Base-by-base conservation (phyloP, 1,140 invertebrate species). In the Palaemon carinicauda region DNA sequence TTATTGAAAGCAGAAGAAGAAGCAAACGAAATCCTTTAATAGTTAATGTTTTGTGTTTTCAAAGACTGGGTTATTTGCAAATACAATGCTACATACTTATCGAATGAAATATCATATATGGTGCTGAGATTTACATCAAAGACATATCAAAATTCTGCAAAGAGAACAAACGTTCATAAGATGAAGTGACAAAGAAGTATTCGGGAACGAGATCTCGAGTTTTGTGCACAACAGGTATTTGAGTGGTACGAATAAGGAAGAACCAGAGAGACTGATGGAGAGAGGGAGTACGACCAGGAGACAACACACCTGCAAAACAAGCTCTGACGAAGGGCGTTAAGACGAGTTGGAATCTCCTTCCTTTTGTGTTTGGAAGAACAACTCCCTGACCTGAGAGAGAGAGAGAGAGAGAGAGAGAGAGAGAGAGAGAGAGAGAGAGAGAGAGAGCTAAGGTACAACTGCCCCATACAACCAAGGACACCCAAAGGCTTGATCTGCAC, bases 401-500 rank as follows among this genome's bases (percentile, higher is more conserved):
- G 60, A 69, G 21, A 27, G 3, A 69, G 60, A 69, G 21, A 17
- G 21, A 69, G 21, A 69, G 21, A 27, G 19, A 69, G 60, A 69
- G 1, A 27, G 21, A 69, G 19, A n/a, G 19, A 27, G 19, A 27
- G 1, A 27, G 24, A 27, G 24, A 27, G 54, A 50, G 54, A 53
- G 27, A 29, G 54, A n/a, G 52, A n/a, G 80, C 27, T 53, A 33
- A 15, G 84, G 50, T 73, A 80, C 77, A 74, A 74, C 31, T 52
- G 60, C 56, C 84, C 21, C 50, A 80, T 77, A 51, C 15, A 56
- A 3, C 41, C 84, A 69, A 80, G 84, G 77, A 74, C 60, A 80
- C 65, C 84, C 24, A 80, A 86, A 80, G 84, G 77, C 78, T 79
- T 71, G 65, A 86, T 41, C 65, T 86, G 29, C 77, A 54, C 77